Evolutionary conservation across 2,888 invertebrate species (phyloP).

Genomic region (Drosophila mimica): DNA sequence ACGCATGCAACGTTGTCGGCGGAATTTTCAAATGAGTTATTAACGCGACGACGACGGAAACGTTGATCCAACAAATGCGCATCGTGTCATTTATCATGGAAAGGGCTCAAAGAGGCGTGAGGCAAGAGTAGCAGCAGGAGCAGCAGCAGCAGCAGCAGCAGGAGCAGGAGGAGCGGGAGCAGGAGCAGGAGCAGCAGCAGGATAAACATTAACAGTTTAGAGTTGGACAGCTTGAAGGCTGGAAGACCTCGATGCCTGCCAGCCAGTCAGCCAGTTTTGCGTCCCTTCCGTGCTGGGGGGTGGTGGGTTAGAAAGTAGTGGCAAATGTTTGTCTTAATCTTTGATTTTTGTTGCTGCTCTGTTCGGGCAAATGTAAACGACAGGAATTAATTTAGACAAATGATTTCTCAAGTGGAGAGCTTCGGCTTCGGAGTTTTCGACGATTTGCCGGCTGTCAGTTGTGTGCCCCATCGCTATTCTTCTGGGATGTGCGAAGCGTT

Average conservation of each 20-base stretch:
- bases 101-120: slow-evolving; percentile 48
- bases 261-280: slow-evolving; percentile 10
- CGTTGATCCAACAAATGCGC: slow-evolving; percentile 69
- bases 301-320: slow-evolving; percentile 53
- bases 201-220: slow-evolving; percentile 43
- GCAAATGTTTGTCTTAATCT: slow-evolving; percentile 85
- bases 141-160: not conserved
- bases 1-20: slow-evolving; percentile 65
- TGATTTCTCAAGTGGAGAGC: slow-evolving; percentile 83
- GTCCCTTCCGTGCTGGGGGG: slow-evolving; percentile 38
- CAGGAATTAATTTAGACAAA: slow-evolving; percentile 86
- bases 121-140: slow-evolving; percentile 7
- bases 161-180: not conserved
- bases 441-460: slow-evolving; percentile 81
- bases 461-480: slow-evolving; percentile 39
- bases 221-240: slow-evolving; percentile 49
- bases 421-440: slow-evolving; percentile 54
- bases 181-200: not conserved
- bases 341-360: slow-evolving; percentile 82
- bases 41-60: slow-evolving; percentile 70
- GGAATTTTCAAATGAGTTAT: slow-evolving; percentile 84
- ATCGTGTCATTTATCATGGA: slow-evolving; percentile 82
- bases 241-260: slow-evolving; percentile 40
- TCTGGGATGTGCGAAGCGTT: slow-evolving; percentile 53
- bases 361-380: slow-evolving; percentile 85